A percentile compares a stretch with the other conserved stretches of the same genome.
These are phyloP conservation scores for Dasyurus viverrinus DNA, from an alignment of 2,113 vertebrate species.

Conservation along the genomic window DNA sequence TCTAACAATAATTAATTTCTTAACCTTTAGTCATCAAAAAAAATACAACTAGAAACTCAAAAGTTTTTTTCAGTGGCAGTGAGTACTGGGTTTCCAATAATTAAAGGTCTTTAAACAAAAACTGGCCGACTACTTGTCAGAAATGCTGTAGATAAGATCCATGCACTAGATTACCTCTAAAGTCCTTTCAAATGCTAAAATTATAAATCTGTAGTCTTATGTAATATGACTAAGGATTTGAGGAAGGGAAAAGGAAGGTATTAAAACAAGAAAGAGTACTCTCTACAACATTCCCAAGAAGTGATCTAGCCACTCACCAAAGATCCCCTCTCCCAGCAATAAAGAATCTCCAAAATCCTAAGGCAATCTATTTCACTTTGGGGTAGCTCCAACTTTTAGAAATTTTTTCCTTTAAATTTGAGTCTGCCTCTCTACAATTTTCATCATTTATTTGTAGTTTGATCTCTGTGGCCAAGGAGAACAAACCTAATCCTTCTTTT, in stretches of 20 bases:
- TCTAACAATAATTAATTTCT: slow-evolving; percentile 18
- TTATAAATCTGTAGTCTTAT: not conserved
- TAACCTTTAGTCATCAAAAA: slow-evolving; percentile 45
- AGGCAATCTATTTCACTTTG: not conserved
- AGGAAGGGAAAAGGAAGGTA: not conserved
- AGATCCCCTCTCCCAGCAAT: not conserved
- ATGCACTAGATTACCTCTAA: not conserved
- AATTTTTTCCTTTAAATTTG: not conserved
- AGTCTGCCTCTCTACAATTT: not conserved
- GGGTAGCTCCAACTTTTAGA: not conserved
- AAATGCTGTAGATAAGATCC: not conserved
- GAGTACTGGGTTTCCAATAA: not conserved
- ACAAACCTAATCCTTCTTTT: not conserved
- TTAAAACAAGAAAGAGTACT: not conserved
- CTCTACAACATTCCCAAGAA: not conserved
- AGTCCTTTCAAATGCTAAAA: not conserved
- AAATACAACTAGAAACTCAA: not conserved
- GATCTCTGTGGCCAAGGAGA: not conserved
- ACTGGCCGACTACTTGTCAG: not conserved
- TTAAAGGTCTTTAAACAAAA: not conserved
- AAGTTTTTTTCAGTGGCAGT: slow-evolving; percentile 21
- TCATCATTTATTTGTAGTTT: not conserved
- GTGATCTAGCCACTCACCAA: not conserved
- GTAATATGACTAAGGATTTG: slow-evolving; percentile 29
- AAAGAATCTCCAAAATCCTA: not conserved